These are phyloP conservation scores for Andrena fulva DNA, from an alignment of 2,888 invertebrate species.

Conservation along the genomic window DNA sequence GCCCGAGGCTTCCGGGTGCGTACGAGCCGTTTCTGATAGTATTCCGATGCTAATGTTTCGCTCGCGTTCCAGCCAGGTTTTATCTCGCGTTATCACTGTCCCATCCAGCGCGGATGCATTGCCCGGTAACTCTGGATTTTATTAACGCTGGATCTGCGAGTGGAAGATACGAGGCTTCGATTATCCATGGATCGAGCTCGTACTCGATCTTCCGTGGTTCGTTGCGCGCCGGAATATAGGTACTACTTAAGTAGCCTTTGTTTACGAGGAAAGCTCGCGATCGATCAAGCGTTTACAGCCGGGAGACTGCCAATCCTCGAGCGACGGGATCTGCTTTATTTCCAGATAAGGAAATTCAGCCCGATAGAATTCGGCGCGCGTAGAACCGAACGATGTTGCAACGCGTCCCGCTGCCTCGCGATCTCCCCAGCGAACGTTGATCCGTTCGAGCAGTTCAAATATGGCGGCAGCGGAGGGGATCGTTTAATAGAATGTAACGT, in stretches of 20 bases:
- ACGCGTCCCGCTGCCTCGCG: conserved; percentile 13
- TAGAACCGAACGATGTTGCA: conserved; percentile 10
- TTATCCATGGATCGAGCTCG: not conserved
- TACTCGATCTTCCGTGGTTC: not conserved
- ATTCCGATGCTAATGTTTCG: not conserved
- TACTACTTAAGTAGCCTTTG: not conserved
- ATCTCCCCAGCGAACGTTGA: conserved; percentile 22
- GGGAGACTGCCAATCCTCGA: not conserved
- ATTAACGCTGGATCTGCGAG: not conserved
- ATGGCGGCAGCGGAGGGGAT: not conserved
- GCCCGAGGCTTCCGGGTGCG: conserved; percentile 3
- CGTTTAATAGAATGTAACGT: conserved; percentile 13
- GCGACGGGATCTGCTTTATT: conserved; percentile 1
- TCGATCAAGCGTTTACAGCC: not conserved
- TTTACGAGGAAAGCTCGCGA: not conserved
- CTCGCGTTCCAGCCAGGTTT: conserved; percentile 4
- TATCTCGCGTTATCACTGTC: not conserved
- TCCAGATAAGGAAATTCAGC: not conserved
- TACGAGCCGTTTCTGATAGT: not conserved
- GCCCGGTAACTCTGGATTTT: not conserved
- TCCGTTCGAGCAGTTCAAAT: conserved; percentile 21
- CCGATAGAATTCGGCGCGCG: not conserved
- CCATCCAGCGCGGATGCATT: not conserved
- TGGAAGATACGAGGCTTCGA: not conserved
- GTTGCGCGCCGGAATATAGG: not conserved